Conservation (phyloP, 37 sponge, comb jelly and placozoan genomes). For the Trichoplax adhaerens region DNA sequence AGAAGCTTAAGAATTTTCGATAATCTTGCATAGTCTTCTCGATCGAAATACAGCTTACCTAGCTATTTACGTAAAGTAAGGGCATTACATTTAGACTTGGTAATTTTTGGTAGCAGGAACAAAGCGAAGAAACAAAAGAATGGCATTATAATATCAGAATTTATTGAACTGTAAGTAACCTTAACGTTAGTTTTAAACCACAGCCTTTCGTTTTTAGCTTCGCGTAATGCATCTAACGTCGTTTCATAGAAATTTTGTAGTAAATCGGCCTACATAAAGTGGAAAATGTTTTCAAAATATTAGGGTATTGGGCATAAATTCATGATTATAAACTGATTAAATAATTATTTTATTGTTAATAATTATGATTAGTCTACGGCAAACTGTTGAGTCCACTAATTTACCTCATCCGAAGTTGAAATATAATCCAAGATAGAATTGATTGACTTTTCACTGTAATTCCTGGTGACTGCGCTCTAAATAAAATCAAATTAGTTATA, state of each 20-base stretch:
- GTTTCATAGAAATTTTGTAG: conserved; percentile 88
- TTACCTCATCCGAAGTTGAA: conserved; percentile 73
- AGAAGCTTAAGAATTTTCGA: conserved; percentile 71
- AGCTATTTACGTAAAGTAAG: conserved; percentile 6
- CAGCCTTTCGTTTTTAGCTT: conserved; percentile 84
- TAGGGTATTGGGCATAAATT: neutral
- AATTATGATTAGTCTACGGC: neutral
- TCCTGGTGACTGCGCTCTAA: conserved; percentile 77
- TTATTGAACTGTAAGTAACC: conserved; percentile 11
- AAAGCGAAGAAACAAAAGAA: neutral
- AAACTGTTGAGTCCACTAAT: neutral
- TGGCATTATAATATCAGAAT: neutral
- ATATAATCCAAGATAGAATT: conserved; percentile 97
- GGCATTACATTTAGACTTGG: neutral
- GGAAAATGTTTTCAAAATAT: neutral
- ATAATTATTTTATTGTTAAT: neutral
- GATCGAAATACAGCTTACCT: conserved; percentile 91
- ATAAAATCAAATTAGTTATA: neutral
- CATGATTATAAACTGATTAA: neutral
- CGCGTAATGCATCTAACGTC: conserved; percentile 72
- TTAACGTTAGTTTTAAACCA: conserved; percentile 99
- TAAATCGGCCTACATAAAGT: conserved; percentile 35
- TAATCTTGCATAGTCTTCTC: conserved; percentile 56
- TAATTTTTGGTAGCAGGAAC: neutral
- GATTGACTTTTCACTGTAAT: conserved; percentile 92